Evolutionary conservation across 2,113 vertebrate species (phyloP).

Genomic region (Tiliqua scincoides): DNA sequence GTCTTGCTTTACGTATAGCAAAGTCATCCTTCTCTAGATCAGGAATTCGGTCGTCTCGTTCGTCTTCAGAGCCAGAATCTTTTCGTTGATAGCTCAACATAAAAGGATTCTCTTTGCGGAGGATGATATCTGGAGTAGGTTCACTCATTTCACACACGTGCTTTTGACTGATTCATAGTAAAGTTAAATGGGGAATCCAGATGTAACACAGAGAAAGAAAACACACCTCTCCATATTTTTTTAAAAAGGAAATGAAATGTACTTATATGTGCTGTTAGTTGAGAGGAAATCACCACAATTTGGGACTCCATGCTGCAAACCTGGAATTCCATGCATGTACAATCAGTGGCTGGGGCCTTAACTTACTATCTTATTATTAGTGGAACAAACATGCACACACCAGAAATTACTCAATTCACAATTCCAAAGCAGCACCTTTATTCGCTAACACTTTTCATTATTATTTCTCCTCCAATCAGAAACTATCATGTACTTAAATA

Average conservation of each 20-base stretch:
- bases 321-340: background rate
- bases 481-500: background rate
- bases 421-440: conserved; percentile 19
- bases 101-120: conserved; percentile 87
- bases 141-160: conserved; percentile 60
- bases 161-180: conserved; percentile 75
- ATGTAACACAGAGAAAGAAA: conserved; percentile 20
- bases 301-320: conserved; percentile 8
- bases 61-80: conserved; percentile 83
- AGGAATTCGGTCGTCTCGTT: conserved; percentile 76
- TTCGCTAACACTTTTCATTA: conserved; percentile 3
- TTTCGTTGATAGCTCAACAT: conserved; percentile 73
- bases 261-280: conserved; percentile 56
- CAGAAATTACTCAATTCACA: background rate
- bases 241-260: conserved; percentile 36
- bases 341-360: background rate
- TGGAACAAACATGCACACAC: conserved; percentile 10
- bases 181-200: conserved; percentile 67
- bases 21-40: conserved; percentile 93
- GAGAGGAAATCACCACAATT: conserved; percentile 20
- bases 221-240: conserved; percentile 30
- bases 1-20: conserved; percentile 84
- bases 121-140: conserved; percentile 81
- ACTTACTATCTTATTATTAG: conserved; percentile 13
- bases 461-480: conserved; percentile 18